Evolutionary conservation across 1,140 invertebrate species (phyloP).

Genomic region (Drosophila tristis): DNA sequence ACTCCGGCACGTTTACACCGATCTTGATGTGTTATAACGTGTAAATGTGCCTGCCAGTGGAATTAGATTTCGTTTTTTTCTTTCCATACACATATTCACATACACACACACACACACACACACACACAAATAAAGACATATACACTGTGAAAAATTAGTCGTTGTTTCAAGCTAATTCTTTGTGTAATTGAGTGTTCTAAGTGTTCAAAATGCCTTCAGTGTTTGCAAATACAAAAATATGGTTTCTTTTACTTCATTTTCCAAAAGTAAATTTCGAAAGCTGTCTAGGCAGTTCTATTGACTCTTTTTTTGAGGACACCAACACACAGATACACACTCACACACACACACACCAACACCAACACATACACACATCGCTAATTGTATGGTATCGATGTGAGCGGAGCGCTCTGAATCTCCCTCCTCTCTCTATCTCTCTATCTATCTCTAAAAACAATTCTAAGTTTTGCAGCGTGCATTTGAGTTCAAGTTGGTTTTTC

Average conservation of each 20-base stretch:
- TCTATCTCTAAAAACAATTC: slow-evolving; percentile 33
- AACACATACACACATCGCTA: slow-evolving; percentile 50
- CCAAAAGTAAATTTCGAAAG: slow-evolving; percentile 55
- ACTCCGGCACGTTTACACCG: slow-evolving; percentile 52
- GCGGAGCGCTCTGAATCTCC: slow-evolving; percentile 41
- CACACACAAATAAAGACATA: slow-evolving; percentile 35
- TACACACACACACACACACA: slow-evolving; percentile 33
- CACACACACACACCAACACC: slow-evolving; percentile 29
- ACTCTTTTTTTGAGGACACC: slow-evolving; percentile 46
- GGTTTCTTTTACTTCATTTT: slow-evolving; percentile 62
- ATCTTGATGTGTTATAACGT: slow-evolving; percentile 56
- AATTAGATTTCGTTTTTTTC: slow-evolving; percentile 60
- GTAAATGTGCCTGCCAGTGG: slow-evolving; percentile 70
- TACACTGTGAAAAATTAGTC: slow-evolving; percentile 74
- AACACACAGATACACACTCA: slow-evolving; percentile 27
- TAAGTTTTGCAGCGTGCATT: slow-evolving; percentile 69
- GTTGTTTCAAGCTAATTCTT: slow-evolving; percentile 79
- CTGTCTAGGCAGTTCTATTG: slow-evolving; percentile 40
- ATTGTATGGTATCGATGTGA: slow-evolving; percentile 69
- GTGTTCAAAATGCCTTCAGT: slow-evolving; percentile 79
- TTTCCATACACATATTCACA: slow-evolving; percentile 17
- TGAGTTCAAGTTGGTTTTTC: slow-evolving; percentile 54
- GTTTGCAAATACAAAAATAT: slow-evolving; percentile 77
- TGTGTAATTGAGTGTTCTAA: slow-evolving; percentile 79
- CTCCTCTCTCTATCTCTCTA: slow-evolving; percentile 24